Evolutionary conservation across 2,797 vertebrate species (phyloP), one percentile per base, ranked within the genome.

Genomic region (Aratinga solstitialis): DNA sequence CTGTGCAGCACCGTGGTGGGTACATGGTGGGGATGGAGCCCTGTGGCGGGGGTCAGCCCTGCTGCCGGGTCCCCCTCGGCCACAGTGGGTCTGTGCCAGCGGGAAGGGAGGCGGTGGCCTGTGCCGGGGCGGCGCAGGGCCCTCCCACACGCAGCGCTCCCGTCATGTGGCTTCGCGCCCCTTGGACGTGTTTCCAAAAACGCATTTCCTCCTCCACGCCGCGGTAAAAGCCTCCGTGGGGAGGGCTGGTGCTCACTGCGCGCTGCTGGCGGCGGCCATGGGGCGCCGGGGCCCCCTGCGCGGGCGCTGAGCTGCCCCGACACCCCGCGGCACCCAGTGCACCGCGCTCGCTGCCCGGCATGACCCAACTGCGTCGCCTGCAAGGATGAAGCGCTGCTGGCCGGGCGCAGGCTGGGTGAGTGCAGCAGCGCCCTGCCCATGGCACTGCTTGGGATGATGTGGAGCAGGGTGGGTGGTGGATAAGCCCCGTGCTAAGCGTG

Each of bases 371-470:
- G 1, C 65, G 48, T 30, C 29, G 9, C 51, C 87, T 43, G 10
- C 94, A 83, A 96, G 90, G 91, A 96, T 96, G 96, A 95, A 93
- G 93, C 11, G 21, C 62, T 77, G 82, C 91, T 94, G 82, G 91
- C 83, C 14, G 16, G 90, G 73, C 69, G 66, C 13, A 7, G 85
- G 90, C 83, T 94, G 90, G 95, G 96, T 96, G 93, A 96, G 96
- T 96, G 63, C 2, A 4, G 63, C 4, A 6, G 54, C 1, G 6
- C 36, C 2, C n/a, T 15, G 56, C 22, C n/a, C 56, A 8, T 34
- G 56, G 56, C 56, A 36, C 56, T 16, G 22, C 5, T 11, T 58
- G n/a, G n/a, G 56, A 7, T 17, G 56, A 58, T 24, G 56, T 24
- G 10, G 56, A 34, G 56, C 22, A 36, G 56, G 56, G 56, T 36